A percentile compares a stretch with the other conserved stretches of the same genome.
Evolutionary conservation across 2,797 vertebrate genomes (phyloP).

Genomic region (Epinephelus awoara): DNA sequence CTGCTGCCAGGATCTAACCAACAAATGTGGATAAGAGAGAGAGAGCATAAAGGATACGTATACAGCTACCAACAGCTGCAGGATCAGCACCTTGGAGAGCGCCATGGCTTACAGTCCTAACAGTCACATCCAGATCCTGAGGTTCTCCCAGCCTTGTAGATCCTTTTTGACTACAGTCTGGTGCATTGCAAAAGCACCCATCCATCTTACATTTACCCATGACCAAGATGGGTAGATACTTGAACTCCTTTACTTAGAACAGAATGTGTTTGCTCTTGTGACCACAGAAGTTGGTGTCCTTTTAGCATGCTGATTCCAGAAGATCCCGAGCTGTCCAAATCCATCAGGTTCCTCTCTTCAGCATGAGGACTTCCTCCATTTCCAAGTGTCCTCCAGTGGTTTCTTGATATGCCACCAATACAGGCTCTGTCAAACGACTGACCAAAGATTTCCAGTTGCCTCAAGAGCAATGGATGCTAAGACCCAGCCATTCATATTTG

Average conservation of each 20-base stretch:
- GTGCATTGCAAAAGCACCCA: neutral
- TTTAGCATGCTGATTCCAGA: neutral
- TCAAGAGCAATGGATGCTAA: too few relatives aligned
- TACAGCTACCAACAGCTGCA: too few relatives aligned
- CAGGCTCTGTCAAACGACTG: neutral
- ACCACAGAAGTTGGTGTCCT: neutral
- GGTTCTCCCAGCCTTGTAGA: neutral
- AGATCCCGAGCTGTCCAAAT: neutral
- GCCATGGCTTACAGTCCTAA: neutral
- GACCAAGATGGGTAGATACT: neutral
- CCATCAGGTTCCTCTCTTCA: neutral
- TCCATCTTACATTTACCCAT: neutral
- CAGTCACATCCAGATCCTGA: neutral
- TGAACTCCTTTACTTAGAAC: neutral
- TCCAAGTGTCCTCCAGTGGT: too few relatives aligned
- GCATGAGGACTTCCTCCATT: neutral
- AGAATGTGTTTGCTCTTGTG: neutral
- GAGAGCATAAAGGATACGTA: too few relatives aligned
- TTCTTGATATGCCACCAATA: neutral
- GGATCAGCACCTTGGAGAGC: slow-evolving; percentile 12
- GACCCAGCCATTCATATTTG: too few relatives aligned
- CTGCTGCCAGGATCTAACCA: too few relatives aligned
- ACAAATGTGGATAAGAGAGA: too few relatives aligned
- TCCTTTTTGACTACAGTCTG: neutral
- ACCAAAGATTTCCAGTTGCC: neutral